Conservation (phyloP, 2,797 vertebrate species). For the Lacerta bilineata region DNA sequence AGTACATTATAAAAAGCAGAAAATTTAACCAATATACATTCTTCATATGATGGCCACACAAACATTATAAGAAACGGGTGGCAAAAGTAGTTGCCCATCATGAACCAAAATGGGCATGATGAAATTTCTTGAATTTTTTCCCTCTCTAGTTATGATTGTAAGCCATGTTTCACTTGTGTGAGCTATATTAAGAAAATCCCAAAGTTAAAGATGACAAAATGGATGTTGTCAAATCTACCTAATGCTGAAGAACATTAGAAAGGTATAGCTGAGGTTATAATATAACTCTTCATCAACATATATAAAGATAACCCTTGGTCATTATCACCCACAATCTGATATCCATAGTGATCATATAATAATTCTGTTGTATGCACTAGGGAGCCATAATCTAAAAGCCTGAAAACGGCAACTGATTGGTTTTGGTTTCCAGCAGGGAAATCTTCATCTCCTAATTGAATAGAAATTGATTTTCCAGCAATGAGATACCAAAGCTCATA, state of each 20-base stretch:
- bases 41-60: background rate
- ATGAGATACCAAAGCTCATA: slow-evolving; percentile 34
- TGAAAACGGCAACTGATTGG: slow-evolving; percentile 27
- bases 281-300: slow-evolving; percentile 5
- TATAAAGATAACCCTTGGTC: background rate
- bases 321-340: slow-evolving; percentile 6
- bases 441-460: slow-evolving; percentile 60
- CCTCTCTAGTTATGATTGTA: background rate
- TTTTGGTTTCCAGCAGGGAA: slow-evolving; percentile 56
- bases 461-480: slow-evolving; percentile 54
- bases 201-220: slow-evolving; percentile 38
- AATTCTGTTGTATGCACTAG: slow-evolving; percentile 29
- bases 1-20: slow-evolving; percentile 37
- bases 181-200: background rate
- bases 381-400: slow-evolving; percentile 40
- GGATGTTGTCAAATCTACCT: slow-evolving; percentile 4
- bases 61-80: background rate
- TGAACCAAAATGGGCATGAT: background rate
- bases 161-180: background rate
- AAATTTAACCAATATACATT: slow-evolving; percentile 41
- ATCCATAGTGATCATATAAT: slow-evolving; percentile 15
- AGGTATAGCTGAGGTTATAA: background rate
- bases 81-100: background rate
- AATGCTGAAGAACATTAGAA: background rate
- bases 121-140: background rate